Conservation (phyloP, 1,140 invertebrate genomes). For the Drosophila cardini region DNA sequence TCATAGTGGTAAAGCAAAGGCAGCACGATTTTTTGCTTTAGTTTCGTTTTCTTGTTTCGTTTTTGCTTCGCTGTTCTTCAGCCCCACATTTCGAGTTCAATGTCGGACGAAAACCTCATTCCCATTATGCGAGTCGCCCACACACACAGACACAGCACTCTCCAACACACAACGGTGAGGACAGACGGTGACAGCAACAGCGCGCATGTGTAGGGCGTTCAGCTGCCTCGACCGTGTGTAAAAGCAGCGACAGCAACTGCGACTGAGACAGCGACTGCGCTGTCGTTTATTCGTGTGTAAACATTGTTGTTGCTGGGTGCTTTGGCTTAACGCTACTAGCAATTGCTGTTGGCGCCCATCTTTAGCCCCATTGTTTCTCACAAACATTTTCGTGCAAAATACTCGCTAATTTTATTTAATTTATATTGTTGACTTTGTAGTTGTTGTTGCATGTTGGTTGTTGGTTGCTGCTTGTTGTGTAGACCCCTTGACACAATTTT, state of each 20-base stretch:
- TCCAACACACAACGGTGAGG: constrained; percentile 9
- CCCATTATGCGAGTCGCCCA: constrained; percentile 71
- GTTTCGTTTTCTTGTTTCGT: constrained; percentile 45
- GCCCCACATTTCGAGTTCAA: constrained; percentile 81
- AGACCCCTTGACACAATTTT: constrained; percentile 78
- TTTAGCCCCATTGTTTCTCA: constrained; percentile 44
- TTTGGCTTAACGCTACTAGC: constrained; percentile 37
- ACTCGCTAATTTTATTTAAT: constrained; percentile 81
- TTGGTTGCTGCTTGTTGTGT: constrained; percentile 54
- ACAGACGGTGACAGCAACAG: constrained; percentile 14
- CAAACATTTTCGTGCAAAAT: constrained; percentile 72
- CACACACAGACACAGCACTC: constrained; percentile 16
- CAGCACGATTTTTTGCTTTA: constrained; percentile 55
- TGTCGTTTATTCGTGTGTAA: constrained; percentile 47
- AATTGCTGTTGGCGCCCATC: constrained; percentile 33
- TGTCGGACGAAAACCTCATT: constrained; percentile 81
- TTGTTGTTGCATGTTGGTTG: constrained; percentile 19
- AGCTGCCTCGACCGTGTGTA: constrained; percentile 24
- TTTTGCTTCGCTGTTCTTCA: constrained; percentile 43
- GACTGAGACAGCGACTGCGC: constrained; percentile 12
- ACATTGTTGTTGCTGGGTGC: constrained; percentile 27
- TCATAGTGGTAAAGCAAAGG: constrained; percentile 48
- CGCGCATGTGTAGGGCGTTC: constrained; percentile 67
- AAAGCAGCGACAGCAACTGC: constrained; percentile 12
- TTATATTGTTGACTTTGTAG: constrained; percentile 50